phyloP scores from a whole-genome alignment of 2,113 vertebrate genomes.

The Notothenia coriiceps region DNA sequence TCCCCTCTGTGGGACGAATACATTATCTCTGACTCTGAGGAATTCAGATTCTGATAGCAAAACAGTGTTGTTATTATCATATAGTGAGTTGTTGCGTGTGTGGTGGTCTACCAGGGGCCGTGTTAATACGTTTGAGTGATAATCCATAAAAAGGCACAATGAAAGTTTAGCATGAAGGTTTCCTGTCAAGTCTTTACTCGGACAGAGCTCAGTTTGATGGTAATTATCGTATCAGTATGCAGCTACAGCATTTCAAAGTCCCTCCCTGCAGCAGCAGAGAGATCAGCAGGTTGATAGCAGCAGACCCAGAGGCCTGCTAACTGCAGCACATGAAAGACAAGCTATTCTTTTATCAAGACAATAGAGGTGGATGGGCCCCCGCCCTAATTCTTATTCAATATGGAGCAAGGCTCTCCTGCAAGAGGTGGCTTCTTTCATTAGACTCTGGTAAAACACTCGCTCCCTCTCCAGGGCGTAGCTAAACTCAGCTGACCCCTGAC shows the following conservation, averaged over 20 bases:
- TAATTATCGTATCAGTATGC: conserved; percentile 43
- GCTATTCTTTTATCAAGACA: conserved; percentile 61
- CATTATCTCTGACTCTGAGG: too few species aligned
- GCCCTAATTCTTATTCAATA: conserved; percentile 56
- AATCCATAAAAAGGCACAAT: conserved; percentile 12
- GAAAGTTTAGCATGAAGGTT: not conserved
- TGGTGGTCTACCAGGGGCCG: not conserved
- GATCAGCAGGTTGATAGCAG: conserved; percentile 44
- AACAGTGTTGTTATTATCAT: too few species aligned
- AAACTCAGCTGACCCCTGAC: conserved; percentile 61
- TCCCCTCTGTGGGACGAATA: too few species aligned
- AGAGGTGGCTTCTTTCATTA: conserved; percentile 31
- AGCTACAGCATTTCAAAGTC: conserved; percentile 18
- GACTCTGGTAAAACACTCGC: conserved; percentile 47
- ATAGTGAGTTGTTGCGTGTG: too few species aligned
- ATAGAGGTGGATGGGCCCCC: conserved; percentile 25
- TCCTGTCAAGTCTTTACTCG: not conserved
- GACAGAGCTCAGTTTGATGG: conserved; percentile 25
- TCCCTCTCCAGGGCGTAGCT: conserved; percentile 51
- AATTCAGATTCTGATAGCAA: too few species aligned
- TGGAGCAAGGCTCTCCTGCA: conserved; percentile 33
- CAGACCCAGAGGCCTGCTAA: conserved; percentile 40
- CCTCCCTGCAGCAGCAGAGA: conserved; percentile 25
- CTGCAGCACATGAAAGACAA: conserved; percentile 57
- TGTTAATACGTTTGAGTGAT: not conserved